Evolutionary conservation across 2,797 vertebrate species (phyloP), one percentile per base, ranked within the genome.

Genomic region (Crenuchus spilurus): DNA sequence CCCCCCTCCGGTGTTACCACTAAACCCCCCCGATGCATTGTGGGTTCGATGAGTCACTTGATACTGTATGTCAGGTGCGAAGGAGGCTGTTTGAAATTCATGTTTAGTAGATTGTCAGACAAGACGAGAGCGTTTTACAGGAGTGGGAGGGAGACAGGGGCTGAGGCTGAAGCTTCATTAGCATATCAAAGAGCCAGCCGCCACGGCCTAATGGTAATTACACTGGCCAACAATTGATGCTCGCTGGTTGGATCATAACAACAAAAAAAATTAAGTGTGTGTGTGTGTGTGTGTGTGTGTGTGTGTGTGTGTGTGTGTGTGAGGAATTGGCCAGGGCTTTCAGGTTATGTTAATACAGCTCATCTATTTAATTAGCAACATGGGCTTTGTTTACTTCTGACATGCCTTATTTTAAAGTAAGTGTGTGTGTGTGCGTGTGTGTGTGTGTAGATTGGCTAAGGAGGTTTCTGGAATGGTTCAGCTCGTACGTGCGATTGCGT

Each of bases 171-270:
- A 94, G 92, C 91, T 84, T 93, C 91, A 96, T 97, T 97, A 95
- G 89, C 96, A 97, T 97, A 97, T 98, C 95, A 97, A 98, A 98
- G 95, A 71, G 93, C 92, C 92, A 92, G 93, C 94, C 94, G 92
- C 91, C 88, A 93, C 94, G 93, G 95, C 92, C 88, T 95, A 93
- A 94, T 96, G 94, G 94, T 96, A 96, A 97, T 98, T 96, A 96
- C 94, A 94, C 92, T 91, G 92, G 91, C 94, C 94, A 90, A 92
- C 95, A 95, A 96, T 95, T 80, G 78, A 69, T 94, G 93, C 94
- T 94, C 91, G 88, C 82, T 93, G 94, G 94, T 95, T 92, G 92
- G 94, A 94, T 94, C 94, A 94, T 94, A 94, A 96, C 94, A 95
- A 93, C 86, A 92, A 84, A 85, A 88, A n/a, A 88, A 61, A 83